Base-by-base conservation (phyloP, 2,113 vertebrate species). In the Channa maculata region DNA sequence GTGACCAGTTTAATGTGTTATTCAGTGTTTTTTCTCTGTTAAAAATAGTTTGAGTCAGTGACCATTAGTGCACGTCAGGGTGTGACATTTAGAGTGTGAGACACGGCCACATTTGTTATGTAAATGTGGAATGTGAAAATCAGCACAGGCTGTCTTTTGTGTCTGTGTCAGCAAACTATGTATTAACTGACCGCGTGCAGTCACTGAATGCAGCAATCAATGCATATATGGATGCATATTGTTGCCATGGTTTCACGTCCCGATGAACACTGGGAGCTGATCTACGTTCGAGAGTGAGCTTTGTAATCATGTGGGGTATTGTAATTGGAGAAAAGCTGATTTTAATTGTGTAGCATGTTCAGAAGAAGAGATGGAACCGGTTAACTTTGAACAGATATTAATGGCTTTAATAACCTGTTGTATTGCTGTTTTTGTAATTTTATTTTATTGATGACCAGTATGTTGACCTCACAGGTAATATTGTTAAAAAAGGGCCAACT, bases 241-340 rank as follows among this genome's bases (percentile, higher is more conserved):
- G 83, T 84, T 91, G 78, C 89, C 75, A 91, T 86, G 85, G 91
- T 89, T 88, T 76, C 84, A 33, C 0, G 13, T 61, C 52, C 62
- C 65, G 65, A 71, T 67, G 57, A 68, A 73, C 12, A 60, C 70
- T 50, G 45, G n/a, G 54, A 71, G 53, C 70, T 79, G 77, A 71
- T 79, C 65, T 76, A 77, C 75, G 67, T 77, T 65, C 58, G 76
- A 83, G 60, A 63, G 70, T 54, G 61, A 65, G 66, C 62, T 86
- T 74, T 81, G 38, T 66, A 64, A 24, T 33, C 70, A 74, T 65
- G 82, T 73, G 75, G 37, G 71, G 57, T 67, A 73, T 12, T 52
- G 75, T 70, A 34, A 68, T 36, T 8, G 34, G 71, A 59, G 75
- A 65, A 71, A 60, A 79, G 46, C 53, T 33, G 39, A 70, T 54